Evolutionary conservation across 2,888 invertebrate genomes (phyloP).

Genomic region (Phasia obesa): DNA sequence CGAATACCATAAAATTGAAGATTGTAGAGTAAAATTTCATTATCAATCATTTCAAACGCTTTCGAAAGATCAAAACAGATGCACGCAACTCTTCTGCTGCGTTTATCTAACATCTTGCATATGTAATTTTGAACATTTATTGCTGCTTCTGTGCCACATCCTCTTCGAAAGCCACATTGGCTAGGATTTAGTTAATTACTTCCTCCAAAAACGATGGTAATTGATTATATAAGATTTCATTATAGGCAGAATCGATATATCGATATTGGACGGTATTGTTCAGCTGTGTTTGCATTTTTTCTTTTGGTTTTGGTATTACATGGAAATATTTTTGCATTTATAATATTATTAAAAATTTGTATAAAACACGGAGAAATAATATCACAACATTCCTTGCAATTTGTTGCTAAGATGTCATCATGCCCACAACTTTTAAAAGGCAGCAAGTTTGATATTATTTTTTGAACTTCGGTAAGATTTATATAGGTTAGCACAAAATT

Average conservation of each 20-base stretch:
- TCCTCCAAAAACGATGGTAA: background rate
- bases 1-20: background rate
- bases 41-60: background rate
- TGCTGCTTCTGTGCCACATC: too few species aligned
- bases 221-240: too few species aligned
- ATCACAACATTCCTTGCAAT: background rate
- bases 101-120: background rate
- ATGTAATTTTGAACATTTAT: conserved; percentile 10
- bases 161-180: background rate
- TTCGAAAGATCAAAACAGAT: background rate
- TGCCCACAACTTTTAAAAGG: conserved; percentile 4
- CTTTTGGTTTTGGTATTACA: conserved; percentile 10
- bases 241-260: too few species aligned
- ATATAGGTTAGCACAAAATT: background rate
- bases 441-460: too few species aligned
- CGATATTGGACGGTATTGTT: conserved; percentile 6
- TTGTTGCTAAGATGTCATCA: background rate
- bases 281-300: background rate
- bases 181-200: background rate
- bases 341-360: conserved; percentile 1
- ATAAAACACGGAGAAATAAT: background rate
- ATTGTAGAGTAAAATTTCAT: background rate
- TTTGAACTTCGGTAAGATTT: background rate
- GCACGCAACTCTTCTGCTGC: background rate
- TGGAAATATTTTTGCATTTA: conserved; percentile 1